These are phyloP conservation scores for Drosophila mayaguana DNA, from an alignment of 2,888 invertebrate species.

Conservation along the genomic window DNA sequence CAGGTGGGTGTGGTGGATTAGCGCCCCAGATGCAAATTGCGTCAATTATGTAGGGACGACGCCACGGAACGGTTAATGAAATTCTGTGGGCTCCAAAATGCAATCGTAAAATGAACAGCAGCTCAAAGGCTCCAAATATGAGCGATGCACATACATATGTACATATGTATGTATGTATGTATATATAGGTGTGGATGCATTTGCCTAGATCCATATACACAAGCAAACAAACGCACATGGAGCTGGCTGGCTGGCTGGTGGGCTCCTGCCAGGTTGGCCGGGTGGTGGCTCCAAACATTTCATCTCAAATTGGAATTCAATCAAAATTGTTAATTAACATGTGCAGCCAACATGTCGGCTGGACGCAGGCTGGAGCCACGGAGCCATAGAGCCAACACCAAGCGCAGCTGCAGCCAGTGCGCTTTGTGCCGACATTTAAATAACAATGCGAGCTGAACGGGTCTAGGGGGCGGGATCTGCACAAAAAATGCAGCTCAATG, in stretches of 20 bases:
- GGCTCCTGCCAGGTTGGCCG: neutral
- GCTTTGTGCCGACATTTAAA: conserved; percentile 58
- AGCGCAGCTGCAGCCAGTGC: neutral
- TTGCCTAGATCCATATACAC: neutral
- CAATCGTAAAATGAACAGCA: conserved; percentile 49
- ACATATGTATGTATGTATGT: neutral
- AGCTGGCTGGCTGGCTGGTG: neutral
- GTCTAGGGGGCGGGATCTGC: conserved; percentile 16
- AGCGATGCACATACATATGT: neutral
- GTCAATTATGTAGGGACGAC: conserved; percentile 25
- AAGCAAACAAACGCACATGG: neutral
- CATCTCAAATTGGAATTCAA: conserved; percentile 77
- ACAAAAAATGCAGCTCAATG: conserved; percentile 28
- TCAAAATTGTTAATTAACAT: conserved; percentile 82
- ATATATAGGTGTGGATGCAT: too few relatives aligned
- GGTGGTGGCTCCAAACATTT: conserved; percentile 55
- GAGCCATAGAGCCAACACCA: neutral
- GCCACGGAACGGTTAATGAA: conserved; percentile 32
- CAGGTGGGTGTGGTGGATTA: neutral
- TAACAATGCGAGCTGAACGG: conserved; percentile 40
- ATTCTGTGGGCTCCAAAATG: conserved; percentile 33
- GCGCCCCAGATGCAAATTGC: neutral
- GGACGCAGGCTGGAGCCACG: neutral
- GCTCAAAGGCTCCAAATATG: conserved; percentile 40
- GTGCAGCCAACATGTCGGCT: conserved; percentile 52